Evolutionary conservation across 37 sponge, comb jelly and placozoan genomes (phyloP).

Genomic region (Lycopodina hypogea): DNA sequence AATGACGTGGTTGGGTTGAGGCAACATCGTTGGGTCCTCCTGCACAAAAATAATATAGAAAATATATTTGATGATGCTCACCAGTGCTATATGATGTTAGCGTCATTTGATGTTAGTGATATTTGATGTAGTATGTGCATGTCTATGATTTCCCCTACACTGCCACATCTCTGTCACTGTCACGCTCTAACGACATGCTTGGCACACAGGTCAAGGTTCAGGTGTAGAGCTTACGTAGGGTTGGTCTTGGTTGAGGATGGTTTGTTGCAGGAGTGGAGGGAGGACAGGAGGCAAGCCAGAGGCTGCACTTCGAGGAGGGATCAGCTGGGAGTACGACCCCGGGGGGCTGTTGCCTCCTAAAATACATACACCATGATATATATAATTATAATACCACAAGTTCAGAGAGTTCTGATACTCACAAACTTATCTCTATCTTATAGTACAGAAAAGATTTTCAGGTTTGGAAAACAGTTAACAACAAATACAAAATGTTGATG

Average conservation of each 20-base stretch:
- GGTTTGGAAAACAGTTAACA: too few relatives aligned
- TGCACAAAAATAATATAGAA: constrained; percentile 15
- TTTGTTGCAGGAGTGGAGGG: constrained; percentile 74
- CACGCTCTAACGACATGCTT: too few relatives aligned
- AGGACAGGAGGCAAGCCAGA: constrained; percentile 78
- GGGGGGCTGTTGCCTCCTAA: constrained; percentile 54
- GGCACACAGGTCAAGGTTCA: too few relatives aligned
- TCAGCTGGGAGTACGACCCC: constrained; percentile 57
- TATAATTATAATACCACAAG: neutral
- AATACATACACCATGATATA: too few relatives aligned
- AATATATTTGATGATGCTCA: neutral
- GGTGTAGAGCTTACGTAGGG: constrained; percentile 40
- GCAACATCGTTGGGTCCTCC: constrained; percentile 70
- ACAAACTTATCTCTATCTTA: too few relatives aligned
- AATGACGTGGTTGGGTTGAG: constrained; percentile 77
- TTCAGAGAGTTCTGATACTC: too few relatives aligned
- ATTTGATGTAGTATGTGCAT: neutral
- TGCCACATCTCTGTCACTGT: too few relatives aligned
- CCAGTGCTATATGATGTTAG: neutral
- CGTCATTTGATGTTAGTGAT: neutral
- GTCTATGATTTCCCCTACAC: too few relatives aligned
- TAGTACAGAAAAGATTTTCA: too few relatives aligned
- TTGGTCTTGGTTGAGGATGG: constrained; percentile 71
- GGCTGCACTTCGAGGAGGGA: constrained; percentile 68
- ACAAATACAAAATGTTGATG: too few relatives aligned